phyloP scores from a whole-genome alignment of 2,113 vertebrate genomes.

The Rhadina sibilatrix region DNA sequence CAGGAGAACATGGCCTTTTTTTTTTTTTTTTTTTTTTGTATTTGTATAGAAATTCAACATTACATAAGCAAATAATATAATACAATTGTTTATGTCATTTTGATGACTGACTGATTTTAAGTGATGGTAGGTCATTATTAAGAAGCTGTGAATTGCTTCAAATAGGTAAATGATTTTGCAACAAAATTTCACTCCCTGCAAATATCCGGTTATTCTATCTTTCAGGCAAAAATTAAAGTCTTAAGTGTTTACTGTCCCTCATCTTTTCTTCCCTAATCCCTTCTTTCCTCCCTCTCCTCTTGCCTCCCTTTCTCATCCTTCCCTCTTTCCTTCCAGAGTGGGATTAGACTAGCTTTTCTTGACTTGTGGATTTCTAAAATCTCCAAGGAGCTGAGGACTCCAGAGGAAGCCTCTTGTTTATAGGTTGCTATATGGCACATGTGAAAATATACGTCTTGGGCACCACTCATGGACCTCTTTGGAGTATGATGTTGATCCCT shows the following conservation, averaged over 20 bases:
- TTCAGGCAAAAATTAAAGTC: neutral
- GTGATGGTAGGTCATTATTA: neutral
- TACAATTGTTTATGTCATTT: neutral
- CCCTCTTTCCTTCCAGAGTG: neutral
- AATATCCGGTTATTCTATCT: neutral
- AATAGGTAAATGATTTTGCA: neutral
- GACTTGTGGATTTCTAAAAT: neutral
- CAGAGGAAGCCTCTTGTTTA: neutral
- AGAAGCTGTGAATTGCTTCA: neutral
- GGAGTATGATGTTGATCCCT: neutral
- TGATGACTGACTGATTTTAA: neutral
- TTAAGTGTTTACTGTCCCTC: neutral
- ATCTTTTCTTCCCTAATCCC: neutral
- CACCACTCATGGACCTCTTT: neutral
- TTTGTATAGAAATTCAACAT: neutral
- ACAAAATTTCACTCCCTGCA: neutral
- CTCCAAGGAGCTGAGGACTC: neutral
- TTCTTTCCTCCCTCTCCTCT: neutral
- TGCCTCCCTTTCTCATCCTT: slow-evolving; percentile 21
- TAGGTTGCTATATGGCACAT: neutral
- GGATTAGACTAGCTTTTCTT: slow-evolving; percentile 9
- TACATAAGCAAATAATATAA: neutral
- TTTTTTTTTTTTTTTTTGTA: neutral
- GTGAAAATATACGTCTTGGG: neutral
- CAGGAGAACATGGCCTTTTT: neutral